Percentiles rank a stretch among this genome's conserved stretches.
These are phyloP conservation scores for Phasianus colchicus DNA, from an alignment of 2,113 vertebrate species.

Conservation along the genomic window DNA sequence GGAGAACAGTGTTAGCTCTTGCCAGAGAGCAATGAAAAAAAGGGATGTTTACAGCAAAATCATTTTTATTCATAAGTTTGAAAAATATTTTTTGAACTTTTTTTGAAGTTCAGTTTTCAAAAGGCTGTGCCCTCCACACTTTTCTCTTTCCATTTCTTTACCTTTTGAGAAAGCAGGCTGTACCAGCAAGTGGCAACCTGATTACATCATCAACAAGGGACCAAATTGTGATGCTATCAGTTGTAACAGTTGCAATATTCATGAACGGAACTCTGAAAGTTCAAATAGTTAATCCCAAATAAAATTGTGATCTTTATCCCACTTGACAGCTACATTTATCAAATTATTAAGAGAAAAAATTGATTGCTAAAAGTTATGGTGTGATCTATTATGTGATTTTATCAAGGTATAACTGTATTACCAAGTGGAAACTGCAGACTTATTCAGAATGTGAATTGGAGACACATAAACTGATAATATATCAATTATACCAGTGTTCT, in stretches of 20 bases:
- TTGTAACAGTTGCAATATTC: slow-evolving; percentile 60
- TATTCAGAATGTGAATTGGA: slow-evolving; percentile 73
- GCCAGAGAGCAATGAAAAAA: not conserved
- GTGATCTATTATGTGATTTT: slow-evolving; percentile 75
- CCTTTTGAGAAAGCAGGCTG: not conserved
- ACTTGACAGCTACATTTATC: slow-evolving; percentile 79
- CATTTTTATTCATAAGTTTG: not conserved
- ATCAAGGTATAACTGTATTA: slow-evolving; percentile 69
- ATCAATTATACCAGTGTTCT: slow-evolving; percentile 12
- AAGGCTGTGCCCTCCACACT: rapidly evolving
- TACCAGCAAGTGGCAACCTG: not conserved
- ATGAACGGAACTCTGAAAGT: slow-evolving; percentile 73
- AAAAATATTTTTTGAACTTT: not conserved
- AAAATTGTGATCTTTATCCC: slow-evolving; percentile 80
- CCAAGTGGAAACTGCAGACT: slow-evolving; percentile 62
- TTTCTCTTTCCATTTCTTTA: not conserved
- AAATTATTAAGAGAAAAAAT: slow-evolving; percentile 79
- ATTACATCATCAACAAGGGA: slow-evolving; percentile 56
- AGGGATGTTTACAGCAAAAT: not conserved
- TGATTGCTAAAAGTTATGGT: slow-evolving; percentile 76
- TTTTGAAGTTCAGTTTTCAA: not conserved
- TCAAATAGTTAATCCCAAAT: slow-evolving; percentile 72
- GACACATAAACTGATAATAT: slow-evolving; percentile 49
- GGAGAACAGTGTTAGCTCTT: not conserved
- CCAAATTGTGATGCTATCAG: slow-evolving; percentile 59